A percentile compares a stretch with the other conserved stretches of the same genome.
phyloP scores from a whole-genome alignment of 2,113 vertebrate genomes.

The Danio rerio region GRCz12tu NC_133181.1:11136501-11137000 shows the following conservation, averaged over 20 bases:
- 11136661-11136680: slow-evolving; percentile 49
- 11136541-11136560: slow-evolving; percentile 68
- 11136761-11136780: slow-evolving; percentile 26
- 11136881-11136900: slow-evolving; percentile 74
- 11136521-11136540: slow-evolving; percentile 86
- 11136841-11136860: slow-evolving; percentile 64
- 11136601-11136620: slow-evolving; percentile 67
- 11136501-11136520: slow-evolving; percentile 94
- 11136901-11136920: slow-evolving; percentile 62
- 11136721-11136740: slow-evolving; percentile 62
- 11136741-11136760: slow-evolving; percentile 45
- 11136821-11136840: slow-evolving; percentile 76
- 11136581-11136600: slow-evolving; percentile 74
- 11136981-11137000: slow-evolving; percentile 72
- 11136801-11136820: slow-evolving; percentile 58
- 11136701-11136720: slow-evolving; percentile 53
- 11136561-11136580: slow-evolving; percentile 76
- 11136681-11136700: slow-evolving; percentile 51
- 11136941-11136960: slow-evolving; percentile 74
- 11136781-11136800: slow-evolving; percentile 51
- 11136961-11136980: slow-evolving; percentile 72
- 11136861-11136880: slow-evolving; percentile 75
- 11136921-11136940: slow-evolving; percentile 74
- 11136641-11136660: slow-evolving; percentile 53
- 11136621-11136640: slow-evolving; percentile 57